Evolutionary conservation across 2,113 vertebrate genomes (phyloP).

Genomic region (Phycodurus eques): DNA sequence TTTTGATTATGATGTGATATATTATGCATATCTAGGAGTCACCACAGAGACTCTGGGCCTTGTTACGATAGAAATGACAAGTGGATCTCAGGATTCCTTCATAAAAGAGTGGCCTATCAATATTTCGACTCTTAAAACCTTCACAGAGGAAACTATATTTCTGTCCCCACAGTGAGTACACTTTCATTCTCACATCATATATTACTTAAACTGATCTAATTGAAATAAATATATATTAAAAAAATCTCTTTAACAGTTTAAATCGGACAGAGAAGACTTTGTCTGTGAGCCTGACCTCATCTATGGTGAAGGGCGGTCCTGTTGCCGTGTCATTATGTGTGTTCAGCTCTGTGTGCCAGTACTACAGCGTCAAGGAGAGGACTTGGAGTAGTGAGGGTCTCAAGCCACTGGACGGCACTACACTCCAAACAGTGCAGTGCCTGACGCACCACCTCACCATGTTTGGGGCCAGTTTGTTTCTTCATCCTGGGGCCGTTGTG

Average conservation of each 20-base stretch:
- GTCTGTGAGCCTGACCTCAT: slow-evolving; percentile 62
- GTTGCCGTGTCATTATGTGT: slow-evolving; percentile 56
- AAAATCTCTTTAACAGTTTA: slow-evolving; percentile 38
- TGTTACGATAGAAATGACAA: slow-evolving; percentile 56
- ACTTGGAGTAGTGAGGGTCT: slow-evolving; percentile 75
- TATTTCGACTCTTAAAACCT: slow-evolving; percentile 26
- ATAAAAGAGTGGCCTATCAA: slow-evolving; percentile 50
- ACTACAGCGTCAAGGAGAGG: slow-evolving; percentile 61
- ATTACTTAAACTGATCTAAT: not conserved
- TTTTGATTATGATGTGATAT: not conserved
- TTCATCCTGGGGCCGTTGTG: slow-evolving; percentile 73
- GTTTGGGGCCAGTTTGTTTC: slow-evolving; percentile 81
- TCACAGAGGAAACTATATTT: slow-evolving; percentile 66
- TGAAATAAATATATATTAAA: too few species aligned
- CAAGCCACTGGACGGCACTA: slow-evolving; percentile 69
- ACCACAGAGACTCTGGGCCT: slow-evolving; percentile 39
- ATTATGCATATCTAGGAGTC: slow-evolving; percentile 41
- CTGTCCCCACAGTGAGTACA: slow-evolving; percentile 73
- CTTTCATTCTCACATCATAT: not conserved
- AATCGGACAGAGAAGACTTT: slow-evolving; percentile 51
- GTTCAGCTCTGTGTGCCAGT: slow-evolving; percentile 78
- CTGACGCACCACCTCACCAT: slow-evolving; percentile 77
- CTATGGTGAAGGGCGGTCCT: slow-evolving; percentile 15
- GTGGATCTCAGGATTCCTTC: slow-evolving; percentile 39
- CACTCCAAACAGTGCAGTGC: slow-evolving; percentile 65